Percentiles rank a stretch among this genome's conserved stretches.
phyloP scores from a whole-genome alignment of 2,113 vertebrate genomes.

The Hydropotes inermis region DNA sequence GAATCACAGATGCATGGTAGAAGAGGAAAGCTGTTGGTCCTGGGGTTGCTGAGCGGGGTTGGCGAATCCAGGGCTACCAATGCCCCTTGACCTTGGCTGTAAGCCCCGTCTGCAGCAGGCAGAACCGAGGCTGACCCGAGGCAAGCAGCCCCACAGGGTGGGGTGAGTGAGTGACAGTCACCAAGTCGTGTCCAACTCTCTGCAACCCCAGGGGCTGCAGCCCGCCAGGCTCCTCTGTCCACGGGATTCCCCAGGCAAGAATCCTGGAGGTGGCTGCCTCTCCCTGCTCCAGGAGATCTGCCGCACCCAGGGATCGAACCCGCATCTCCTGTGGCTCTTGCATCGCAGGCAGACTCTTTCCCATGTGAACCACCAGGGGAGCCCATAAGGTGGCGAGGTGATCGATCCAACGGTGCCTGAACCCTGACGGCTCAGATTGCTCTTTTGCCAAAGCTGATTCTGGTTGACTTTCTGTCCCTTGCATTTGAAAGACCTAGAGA shows the following conservation, averaged over 20 bases:
- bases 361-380: fast-evolving
- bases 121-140: neutral
- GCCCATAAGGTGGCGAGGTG: neutral
- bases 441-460: neutral
- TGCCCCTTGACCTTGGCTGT: neutral
- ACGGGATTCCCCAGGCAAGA: neutral
- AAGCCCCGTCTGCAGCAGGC: neutral
- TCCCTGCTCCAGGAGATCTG: neutral
- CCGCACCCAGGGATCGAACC: neutral
- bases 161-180: neutral
- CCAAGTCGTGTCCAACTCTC: fast-evolving
- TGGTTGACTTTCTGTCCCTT: neutral
- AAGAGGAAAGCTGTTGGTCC: neutral
- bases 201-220: neutral
- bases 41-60: neutral
- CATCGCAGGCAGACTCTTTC: neutral
- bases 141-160: neutral
- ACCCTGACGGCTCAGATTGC: neutral
- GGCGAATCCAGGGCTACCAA: neutral
- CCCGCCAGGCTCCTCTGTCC: neutral
- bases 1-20: neutral
- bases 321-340: neutral
- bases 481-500: neutral
- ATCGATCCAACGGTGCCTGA: neutral
- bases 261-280: neutral